Evolutionary conservation across 2,797 vertebrate species (phyloP).

Genomic region (Sebastes flavidus): DNA sequence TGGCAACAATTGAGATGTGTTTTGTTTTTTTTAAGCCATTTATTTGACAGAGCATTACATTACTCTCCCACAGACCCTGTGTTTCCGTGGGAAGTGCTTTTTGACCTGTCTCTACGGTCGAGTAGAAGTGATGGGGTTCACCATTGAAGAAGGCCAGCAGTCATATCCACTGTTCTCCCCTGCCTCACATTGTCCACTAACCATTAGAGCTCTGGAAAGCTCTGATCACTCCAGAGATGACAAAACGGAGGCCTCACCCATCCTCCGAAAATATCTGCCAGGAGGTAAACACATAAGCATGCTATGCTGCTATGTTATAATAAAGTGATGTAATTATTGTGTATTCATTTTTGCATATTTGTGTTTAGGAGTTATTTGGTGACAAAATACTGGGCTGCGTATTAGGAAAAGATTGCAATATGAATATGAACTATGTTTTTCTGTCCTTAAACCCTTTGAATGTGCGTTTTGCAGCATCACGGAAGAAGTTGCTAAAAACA

Average conservation of each 20-base stretch:
- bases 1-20: not conserved
- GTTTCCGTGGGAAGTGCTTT: conserved; percentile 90
- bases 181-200: conserved; percentile 85
- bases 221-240: conserved; percentile 63
- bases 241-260: conserved; percentile 73
- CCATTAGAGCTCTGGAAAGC: conserved; percentile 76
- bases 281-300: conserved; percentile 70
- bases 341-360: not conserved
- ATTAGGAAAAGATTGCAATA: not conserved
- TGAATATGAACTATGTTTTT: not conserved
- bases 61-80: conserved; percentile 80
- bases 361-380: not conserved
- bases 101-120: conserved; percentile 91
- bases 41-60: not conserved
- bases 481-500: conserved; percentile 78
- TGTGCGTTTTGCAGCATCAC: conserved; percentile 77
- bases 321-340: not conserved
- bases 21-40: not conserved
- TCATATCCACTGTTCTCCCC: conserved; percentile 87
- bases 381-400: not conserved
- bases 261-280: conserved; percentile 82
- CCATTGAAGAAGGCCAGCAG: conserved; percentile 88
- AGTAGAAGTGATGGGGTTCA: conserved; percentile 90
- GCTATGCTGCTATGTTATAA: not conserved
- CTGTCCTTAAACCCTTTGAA: not conserved